Evolutionary conservation across 2,113 vertebrate species (phyloP), one percentile per base, ranked within the genome.

Genomic region (Mormyrus iriodes): DNA sequence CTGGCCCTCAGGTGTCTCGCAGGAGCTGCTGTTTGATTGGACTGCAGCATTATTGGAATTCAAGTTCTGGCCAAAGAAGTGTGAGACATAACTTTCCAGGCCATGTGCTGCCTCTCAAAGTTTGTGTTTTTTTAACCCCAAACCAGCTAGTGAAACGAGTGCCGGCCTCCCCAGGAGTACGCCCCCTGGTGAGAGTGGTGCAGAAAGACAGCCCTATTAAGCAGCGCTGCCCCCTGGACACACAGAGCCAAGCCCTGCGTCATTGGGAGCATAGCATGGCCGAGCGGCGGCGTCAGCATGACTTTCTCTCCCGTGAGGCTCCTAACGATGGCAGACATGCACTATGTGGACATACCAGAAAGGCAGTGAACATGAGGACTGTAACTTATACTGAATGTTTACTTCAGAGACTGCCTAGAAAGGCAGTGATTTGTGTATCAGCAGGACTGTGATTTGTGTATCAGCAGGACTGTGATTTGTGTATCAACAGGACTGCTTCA

Each of bases 261-360:
- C 96, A 97, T 89, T 99, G 98, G 98, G 76, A 92, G n/a, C 91
- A 39, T 86, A 94, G 97, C 86, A 94, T 98, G 92, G 87, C 84
- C 39, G 93, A 96, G 92, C 92, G 97, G 89, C 96, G 93, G 90
- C 94, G 89, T 65, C 97, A 98, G 92, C 96, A 97, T 93, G 92
- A 94, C 15, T 9, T 93, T 3, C 94, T 99, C 88, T 96, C 97
- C 1, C 92, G 98, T 98, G 91, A 96, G 97, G 91, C 24, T 19
- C 4, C 42, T 48, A 13, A 2, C n/a, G 4, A 85, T 42, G 17
- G 5, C 82, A 89, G 4, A 15, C 35, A 46, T 7, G n/a, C 3
- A 8, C n/a, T 4, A n/a, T 19, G 27, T 65, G 15, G 8, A 19
- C 42, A 61, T 48, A 12, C 48, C 85, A 84, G 31, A 39, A 76